phyloP scores from a whole-genome alignment of 2,113 vertebrate genomes.

The Piliocolobus tephrosceles region DNA sequence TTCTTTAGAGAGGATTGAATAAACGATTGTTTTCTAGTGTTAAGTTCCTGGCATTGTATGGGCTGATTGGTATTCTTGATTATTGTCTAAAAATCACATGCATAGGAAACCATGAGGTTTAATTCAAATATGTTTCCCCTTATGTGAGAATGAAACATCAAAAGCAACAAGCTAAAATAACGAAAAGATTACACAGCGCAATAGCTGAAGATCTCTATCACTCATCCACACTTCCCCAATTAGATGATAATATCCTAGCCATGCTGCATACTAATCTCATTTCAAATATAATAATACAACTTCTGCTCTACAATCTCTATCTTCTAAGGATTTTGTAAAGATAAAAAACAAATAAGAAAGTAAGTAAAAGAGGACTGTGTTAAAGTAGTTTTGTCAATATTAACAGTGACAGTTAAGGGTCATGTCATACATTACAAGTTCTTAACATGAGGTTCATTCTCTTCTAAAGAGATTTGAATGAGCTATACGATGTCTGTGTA shows the following conservation, averaged over 20 bases:
- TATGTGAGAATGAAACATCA: not conserved
- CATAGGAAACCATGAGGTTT: not conserved
- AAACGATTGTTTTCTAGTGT: not conserved
- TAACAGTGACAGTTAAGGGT: not conserved
- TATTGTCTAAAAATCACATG: not conserved
- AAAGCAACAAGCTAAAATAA: not conserved
- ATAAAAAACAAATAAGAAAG: not conserved
- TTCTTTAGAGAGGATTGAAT: not conserved
- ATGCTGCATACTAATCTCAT: not conserved
- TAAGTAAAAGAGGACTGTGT: not conserved
- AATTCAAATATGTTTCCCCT: not conserved
- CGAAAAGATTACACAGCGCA: not conserved
- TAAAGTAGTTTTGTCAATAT: not conserved
- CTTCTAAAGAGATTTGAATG: not conserved
- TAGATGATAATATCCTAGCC: too few species aligned
- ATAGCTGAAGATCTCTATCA: not conserved
- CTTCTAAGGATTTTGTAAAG: not conserved
- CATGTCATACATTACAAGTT: not conserved
- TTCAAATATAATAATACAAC: not conserved
- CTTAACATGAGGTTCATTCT: not conserved
- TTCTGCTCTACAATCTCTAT: not conserved
- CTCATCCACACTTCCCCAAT: not conserved
- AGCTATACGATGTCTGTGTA: fast-evolving
- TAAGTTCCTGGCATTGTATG: not conserved
- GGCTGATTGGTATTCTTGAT: not conserved